Evolutionary conservation across 1,140 invertebrate species (phyloP), one percentile per base, ranked within the genome.

Genomic region (Leucophenga varia): DNA sequence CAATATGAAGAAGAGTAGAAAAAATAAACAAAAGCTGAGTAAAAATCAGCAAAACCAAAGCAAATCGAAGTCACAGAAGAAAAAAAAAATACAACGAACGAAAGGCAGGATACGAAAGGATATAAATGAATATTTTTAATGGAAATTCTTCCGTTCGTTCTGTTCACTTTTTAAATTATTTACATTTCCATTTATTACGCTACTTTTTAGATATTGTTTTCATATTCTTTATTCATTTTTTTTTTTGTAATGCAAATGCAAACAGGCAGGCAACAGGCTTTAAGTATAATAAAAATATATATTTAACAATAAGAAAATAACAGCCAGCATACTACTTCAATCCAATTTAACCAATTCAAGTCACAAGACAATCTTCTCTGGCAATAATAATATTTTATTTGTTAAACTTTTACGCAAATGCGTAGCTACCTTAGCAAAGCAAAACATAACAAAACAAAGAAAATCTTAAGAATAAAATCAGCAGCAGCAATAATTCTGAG

Each of bases 81-180:
- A 54, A 20, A 36, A 49, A 28, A 52, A 40, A 39, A 41, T 43
- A 58, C 49, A 55, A 58, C n/a, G 56, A 61, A 68, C 56, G 63
- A 67, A 63, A n/a, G n/a, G 67, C 59, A 65, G 63, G 63, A 67
- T 59, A 57, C 65, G 61, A 65, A 59, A 65, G 59, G n/a, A n/a
- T n/a, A n/a, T n/a, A n/a, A n/a, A n/a, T n/a, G n/a, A n/a, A 67
- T 41, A 61, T 61, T 67, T n/a, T 67, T 67, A 67, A 67, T 67
- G 63, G 63, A 67, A 67, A 67, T 67, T 68, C 58, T 56, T 67
- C n/a, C n/a, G n/a, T n/a, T n/a, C n/a, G n/a, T 67, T 57, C 54
- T 63, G 63, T n/a, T n/a, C 63, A 67, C 59, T 59, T 67, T 65
- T 67, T 59, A 59, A 59, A 67, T 57, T 67, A 67, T 65, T 67